A percentile compares a stretch with the other conserved stretches of the same genome.
These are phyloP conservation scores for Incurvaria masculella DNA, from an alignment of 2,888 invertebrate species.

Conservation along the genomic window DNA sequence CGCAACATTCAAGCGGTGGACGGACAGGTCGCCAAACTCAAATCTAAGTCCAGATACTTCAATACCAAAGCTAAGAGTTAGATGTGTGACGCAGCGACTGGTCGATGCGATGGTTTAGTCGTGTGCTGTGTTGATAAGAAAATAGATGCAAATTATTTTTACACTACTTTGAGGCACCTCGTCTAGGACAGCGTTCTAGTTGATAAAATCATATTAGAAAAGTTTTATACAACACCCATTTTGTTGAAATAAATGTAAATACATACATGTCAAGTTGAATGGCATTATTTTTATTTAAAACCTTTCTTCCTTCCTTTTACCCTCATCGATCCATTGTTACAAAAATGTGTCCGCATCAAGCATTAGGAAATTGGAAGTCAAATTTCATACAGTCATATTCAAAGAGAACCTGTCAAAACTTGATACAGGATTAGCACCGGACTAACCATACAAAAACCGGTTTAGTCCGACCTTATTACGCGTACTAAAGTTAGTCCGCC, in stretches of 20 bases:
- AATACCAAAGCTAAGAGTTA: background rate
- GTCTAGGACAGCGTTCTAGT: slow-evolving; percentile 24
- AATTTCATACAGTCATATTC: no score
- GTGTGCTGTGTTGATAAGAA: slow-evolving; percentile 5
- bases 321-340: background rate
- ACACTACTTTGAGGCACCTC: slow-evolving; percentile 30
- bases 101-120: slow-evolving; percentile 1
- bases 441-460: no score
- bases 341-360: no score
- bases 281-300: slow-evolving; percentile 12
- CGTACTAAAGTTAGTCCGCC: no score
- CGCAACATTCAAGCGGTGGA: no score
- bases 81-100: background rate
- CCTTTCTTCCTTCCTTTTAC: slow-evolving; percentile 18
- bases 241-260: slow-evolving; percentile 60
- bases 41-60: background rate
- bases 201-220: slow-evolving; percentile 30
- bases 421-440: no score
- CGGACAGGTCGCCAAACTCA: background rate
- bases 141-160: slow-evolving; percentile 17
- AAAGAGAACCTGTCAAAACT: no score
- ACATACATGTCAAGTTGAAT: slow-evolving; percentile 58
- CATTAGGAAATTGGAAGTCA: no score
- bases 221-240: slow-evolving; percentile 59
- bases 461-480: no score